Conservation (phyloP, 2,797 vertebrate genomes). For the Babyrousa celebensis region DNA sequence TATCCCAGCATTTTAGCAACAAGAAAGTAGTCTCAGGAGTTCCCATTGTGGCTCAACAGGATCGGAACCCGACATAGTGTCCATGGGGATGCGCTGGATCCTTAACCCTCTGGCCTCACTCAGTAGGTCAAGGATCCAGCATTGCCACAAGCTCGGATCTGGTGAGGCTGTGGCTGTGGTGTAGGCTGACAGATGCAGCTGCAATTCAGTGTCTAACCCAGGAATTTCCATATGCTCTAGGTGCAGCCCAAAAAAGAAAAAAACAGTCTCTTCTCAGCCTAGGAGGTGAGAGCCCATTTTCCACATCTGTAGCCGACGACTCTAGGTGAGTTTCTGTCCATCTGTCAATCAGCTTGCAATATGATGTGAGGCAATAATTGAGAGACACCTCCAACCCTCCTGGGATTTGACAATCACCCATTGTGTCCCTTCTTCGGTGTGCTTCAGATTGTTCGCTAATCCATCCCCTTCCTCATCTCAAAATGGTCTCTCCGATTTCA, state of each 20-base stretch:
- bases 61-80: too few relatives aligned
- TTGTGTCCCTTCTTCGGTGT: background rate
- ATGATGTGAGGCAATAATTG: background rate
- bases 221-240: too few relatives aligned
- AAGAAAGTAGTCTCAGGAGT: background rate
- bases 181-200: too few relatives aligned
- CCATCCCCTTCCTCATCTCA: background rate
- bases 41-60: too few relatives aligned
- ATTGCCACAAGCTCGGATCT: too few relatives aligned
- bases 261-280: background rate
- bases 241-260: too few relatives aligned
- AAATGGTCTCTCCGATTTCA: background rate
- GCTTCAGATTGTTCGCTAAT: background rate
- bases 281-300: background rate
- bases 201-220: too few relatives aligned
- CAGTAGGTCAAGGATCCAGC: too few relatives aligned
- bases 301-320: background rate
- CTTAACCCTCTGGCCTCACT: too few relatives aligned
- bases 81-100: too few relatives aligned
- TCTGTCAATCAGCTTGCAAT: slow-evolving; percentile 9
- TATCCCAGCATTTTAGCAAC: background rate
- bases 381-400: background rate
- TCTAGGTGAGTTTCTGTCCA: background rate
- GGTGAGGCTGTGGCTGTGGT: too few relatives aligned
- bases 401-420: background rate